These are phyloP conservation scores for Xestia c-nigrum DNA, from an alignment of 2,888 invertebrate genomes.

Conservation along the genomic window DNA sequence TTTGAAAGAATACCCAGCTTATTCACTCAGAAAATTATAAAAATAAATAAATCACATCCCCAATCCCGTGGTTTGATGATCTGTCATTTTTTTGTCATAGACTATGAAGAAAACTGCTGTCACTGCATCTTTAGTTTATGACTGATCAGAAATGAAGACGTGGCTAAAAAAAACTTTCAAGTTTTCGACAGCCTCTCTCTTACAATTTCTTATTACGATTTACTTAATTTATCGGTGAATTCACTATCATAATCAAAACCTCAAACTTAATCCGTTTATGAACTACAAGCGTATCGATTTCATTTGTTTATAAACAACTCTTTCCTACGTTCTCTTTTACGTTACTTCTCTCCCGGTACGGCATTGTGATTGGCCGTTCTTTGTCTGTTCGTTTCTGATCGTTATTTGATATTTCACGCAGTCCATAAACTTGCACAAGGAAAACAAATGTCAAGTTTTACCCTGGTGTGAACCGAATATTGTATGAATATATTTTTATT, in stretches of 20 bases:
- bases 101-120: constrained; percentile 50
- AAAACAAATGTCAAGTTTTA: constrained; percentile 64
- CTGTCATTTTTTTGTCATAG: constrained; percentile 74
- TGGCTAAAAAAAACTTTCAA: constrained; percentile 41
- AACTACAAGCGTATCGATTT: constrained; percentile 33
- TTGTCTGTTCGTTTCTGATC: constrained; percentile 35
- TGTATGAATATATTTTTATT: constrained; percentile 33
- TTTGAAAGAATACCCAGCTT: constrained; percentile 69
- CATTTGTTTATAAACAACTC: constrained; percentile 66
- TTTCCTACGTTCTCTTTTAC: constrained; percentile 59
- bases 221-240: neutral
- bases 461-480: constrained; percentile 41
- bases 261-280: neutral
- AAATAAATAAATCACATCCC: constrained; percentile 80
- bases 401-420: constrained; percentile 35
- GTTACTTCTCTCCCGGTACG: rapidly evolving
- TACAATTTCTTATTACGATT: neutral
- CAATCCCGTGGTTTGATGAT: constrained; percentile 78
- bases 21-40: constrained; percentile 74
- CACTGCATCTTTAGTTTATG: constrained; percentile 50
- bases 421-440: constrained; percentile 60
- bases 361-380: constrained; percentile 60
- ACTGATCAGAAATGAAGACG: constrained; percentile 35
- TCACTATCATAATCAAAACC: neutral
- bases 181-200: neutral